Percentiles rank a stretch among this genome's conserved stretches.
These are phyloP conservation scores for Streptopelia turtur DNA, from an alignment of 2,797 vertebrate genomes.

Conservation along the genomic window DNA sequence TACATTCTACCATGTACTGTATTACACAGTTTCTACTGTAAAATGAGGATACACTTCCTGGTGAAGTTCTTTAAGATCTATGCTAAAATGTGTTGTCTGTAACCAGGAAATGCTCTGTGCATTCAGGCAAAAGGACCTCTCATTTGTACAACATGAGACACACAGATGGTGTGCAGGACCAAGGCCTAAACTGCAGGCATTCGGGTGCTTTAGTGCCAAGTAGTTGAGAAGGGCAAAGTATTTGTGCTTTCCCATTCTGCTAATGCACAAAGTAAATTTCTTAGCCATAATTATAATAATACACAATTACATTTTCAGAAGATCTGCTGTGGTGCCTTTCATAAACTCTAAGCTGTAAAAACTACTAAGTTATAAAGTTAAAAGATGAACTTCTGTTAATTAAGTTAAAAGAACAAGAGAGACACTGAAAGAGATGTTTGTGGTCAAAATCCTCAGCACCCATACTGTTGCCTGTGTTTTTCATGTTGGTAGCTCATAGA, in stretches of 20 bases:
- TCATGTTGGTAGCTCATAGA: neutral
- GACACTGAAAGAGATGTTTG: neutral
- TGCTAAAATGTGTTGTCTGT: neutral
- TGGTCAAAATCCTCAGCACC: constrained; percentile 13
- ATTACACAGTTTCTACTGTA: neutral
- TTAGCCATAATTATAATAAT: constrained; percentile 2
- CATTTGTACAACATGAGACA: accelerated
- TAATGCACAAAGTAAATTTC: neutral
- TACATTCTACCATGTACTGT: neutral
- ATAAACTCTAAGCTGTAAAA: constrained; percentile 5
- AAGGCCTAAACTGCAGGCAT: neutral
- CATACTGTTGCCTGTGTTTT: neutral
- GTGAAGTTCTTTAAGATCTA: neutral
- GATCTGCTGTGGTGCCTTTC: neutral
- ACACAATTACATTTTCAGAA: neutral
- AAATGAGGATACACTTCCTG: neutral
- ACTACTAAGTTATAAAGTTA: neutral
- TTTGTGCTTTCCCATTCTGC: neutral
- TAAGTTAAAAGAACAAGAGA: constrained; percentile 24
- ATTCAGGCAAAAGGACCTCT: neutral
- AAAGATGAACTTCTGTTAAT: constrained; percentile 15
- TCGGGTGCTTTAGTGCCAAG: neutral
- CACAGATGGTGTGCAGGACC: neutral
- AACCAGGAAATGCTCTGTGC: neutral
- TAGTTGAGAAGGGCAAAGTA: neutral